Percentiles rank a stretch among this genome's conserved stretches.
Evolutionary conservation across 2,797 vertebrate species (phyloP).

Genomic region (Craterocephalus amniculus): DNA sequence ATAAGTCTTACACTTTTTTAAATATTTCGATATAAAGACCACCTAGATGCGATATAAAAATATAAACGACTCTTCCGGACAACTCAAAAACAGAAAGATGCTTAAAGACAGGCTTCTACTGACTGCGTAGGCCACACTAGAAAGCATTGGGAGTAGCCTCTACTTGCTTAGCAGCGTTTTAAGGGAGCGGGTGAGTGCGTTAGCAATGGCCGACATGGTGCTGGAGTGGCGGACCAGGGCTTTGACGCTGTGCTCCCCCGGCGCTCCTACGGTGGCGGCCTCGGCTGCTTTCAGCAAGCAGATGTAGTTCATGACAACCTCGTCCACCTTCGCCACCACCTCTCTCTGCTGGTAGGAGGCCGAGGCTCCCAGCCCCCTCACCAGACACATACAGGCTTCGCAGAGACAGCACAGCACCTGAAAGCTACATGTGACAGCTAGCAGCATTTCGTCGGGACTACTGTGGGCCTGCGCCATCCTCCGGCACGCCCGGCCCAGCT

Average conservation of each 20-base stretch:
- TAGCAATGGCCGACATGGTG: constrained; percentile 96
- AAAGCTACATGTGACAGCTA: constrained; percentile 95
- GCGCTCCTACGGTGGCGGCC: constrained; percentile 87
- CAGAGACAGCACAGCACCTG: constrained; percentile 97
- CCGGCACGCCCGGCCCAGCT: constrained; percentile 94
- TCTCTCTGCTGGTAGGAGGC: constrained; percentile 89
- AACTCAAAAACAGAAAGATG: constrained; percentile 74
- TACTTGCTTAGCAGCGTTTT: constrained; percentile 98
- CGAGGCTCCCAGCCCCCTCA: constrained; percentile 88
- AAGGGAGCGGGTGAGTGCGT: constrained; percentile 98
- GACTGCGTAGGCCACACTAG: constrained; percentile 71
- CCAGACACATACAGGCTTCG: constrained; percentile 97
- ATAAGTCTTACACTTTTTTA: constrained; percentile 13
- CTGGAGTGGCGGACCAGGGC: constrained; percentile 94
- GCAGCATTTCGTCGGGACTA: constrained; percentile 95
- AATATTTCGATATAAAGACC: constrained; percentile 42
- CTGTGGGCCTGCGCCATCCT: constrained; percentile 93
- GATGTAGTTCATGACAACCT: constrained; percentile 98
- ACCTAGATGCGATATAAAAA: constrained; percentile 35
- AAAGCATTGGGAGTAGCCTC: constrained; percentile 69
- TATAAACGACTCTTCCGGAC: constrained; percentile 36
- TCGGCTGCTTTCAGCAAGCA: constrained; percentile 95
- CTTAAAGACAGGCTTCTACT: constrained; percentile 65
- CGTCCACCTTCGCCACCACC: constrained; percentile 94
- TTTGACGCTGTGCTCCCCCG: constrained; percentile 90